phyloP scores from a whole-genome alignment of 2,888 invertebrate genomes.

The Spodoptera exigua region DNA sequence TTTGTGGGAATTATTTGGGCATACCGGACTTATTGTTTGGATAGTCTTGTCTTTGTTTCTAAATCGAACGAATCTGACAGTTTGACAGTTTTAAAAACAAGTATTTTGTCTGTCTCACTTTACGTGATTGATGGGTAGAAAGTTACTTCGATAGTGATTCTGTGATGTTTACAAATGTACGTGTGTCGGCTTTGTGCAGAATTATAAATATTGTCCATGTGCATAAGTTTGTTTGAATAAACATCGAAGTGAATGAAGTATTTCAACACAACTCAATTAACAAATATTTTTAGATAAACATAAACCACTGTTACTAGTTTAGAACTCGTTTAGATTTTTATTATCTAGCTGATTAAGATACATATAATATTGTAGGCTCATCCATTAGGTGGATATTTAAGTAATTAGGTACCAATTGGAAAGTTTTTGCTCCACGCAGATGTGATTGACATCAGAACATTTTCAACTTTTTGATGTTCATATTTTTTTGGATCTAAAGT shows the following conservation, averaged over 20 bases:
- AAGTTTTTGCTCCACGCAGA: too few relatives aligned
- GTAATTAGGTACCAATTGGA: too few relatives aligned
- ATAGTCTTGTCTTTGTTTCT: slow-evolving; percentile 35
- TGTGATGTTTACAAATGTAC: slow-evolving; percentile 9
- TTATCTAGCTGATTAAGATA: slow-evolving; percentile 9
- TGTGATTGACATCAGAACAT: too few relatives aligned
- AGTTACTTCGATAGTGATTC: slow-evolving; percentile 18
- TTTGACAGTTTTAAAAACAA: slow-evolving; percentile 10
- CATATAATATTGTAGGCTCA: not conserved
- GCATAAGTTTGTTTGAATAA: slow-evolving; percentile 27
- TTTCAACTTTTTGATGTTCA: too few relatives aligned
- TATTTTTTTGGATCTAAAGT: too few relatives aligned
- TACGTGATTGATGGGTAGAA: slow-evolving; percentile 27
- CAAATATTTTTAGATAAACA: slow-evolving; percentile 31
- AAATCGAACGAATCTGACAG: slow-evolving; percentile 17
- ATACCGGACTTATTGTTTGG: slow-evolving; percentile 34
- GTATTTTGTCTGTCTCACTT: slow-evolving; percentile 3
- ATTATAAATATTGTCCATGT: slow-evolving; percentile 10
- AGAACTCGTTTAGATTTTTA: slow-evolving; percentile 33
- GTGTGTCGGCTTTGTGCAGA: slow-evolving; percentile 12
- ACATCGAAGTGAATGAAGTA: slow-evolving; percentile 30
- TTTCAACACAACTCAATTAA: slow-evolving; percentile 39
- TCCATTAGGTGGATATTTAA: too few relatives aligned
- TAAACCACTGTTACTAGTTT: slow-evolving; percentile 38
- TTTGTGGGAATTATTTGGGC: slow-evolving; percentile 64